These are phyloP conservation scores for Lepeophtheirus salmonis DNA, from an alignment of 1,140 invertebrate genomes.

Conservation along the genomic window DNA sequence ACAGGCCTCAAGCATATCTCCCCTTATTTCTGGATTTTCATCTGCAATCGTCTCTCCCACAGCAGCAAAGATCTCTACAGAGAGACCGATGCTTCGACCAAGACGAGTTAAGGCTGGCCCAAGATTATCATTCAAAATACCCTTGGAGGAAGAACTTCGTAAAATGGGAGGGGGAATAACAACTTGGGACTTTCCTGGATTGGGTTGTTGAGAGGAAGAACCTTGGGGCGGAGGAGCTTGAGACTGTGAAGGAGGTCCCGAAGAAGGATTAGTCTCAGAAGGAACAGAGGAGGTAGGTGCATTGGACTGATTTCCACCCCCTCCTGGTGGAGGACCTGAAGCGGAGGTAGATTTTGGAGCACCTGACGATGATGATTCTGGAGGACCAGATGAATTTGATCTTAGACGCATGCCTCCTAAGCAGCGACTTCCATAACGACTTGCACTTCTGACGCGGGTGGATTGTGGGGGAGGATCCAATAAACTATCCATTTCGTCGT, in stretches of 20 bases:
- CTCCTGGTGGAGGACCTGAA: background rate
- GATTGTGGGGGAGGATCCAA: background rate
- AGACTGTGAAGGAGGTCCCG: background rate
- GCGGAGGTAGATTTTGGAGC: background rate
- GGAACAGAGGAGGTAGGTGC: background rate
- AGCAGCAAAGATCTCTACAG: slow-evolving; percentile 89
- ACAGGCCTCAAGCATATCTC: slow-evolving; percentile 94
- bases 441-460: background rate
- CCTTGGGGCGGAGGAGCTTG: background rate
- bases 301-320: background rate
- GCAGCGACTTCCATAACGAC: background rate
- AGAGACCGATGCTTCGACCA: slow-evolving; percentile 82
- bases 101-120: slow-evolving; percentile 37
- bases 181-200: no score
- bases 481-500: background rate
- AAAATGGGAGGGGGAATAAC: background rate
- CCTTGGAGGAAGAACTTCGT: background rate
- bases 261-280: background rate
- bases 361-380: background rate
- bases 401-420: background rate
- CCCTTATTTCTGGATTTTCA: slow-evolving; percentile 87
- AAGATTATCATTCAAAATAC: background rate
- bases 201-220: background rate
- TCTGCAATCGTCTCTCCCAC: slow-evolving; percentile 95
- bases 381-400: background rate